Evolutionary conservation across 2,888 invertebrate genomes (phyloP), one percentile per base, ranked within the genome.

Genomic region (Latheticus oryzae): DNA sequence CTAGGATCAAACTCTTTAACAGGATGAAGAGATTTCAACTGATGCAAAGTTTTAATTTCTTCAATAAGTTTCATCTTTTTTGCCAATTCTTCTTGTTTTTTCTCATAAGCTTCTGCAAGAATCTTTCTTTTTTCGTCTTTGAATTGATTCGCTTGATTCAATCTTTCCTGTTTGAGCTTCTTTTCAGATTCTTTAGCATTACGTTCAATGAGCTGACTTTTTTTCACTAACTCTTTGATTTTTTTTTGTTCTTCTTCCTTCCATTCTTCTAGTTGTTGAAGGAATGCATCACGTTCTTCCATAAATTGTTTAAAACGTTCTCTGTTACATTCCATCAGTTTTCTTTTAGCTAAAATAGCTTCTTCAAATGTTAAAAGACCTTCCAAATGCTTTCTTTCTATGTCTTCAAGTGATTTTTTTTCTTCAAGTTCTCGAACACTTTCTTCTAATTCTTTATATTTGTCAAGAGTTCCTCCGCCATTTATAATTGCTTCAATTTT

Each of bases 361-460:
- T 86, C 84, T 76, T 86, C 85, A 40, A 82, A 78, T 5, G 84
- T 82, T 50, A 86, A 76, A 65, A 83, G 79, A 1, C 85, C 85
- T 67, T 81, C 73, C 26, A 86, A 71, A 74, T 85, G 85, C 72
- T 85, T 85, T 63, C 75, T 80, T 77, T 85, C 83, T 58, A 85
- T 83, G 30, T 82, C 80, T 51, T 81, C 75, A 17, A 84, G 61
- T 40, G 82, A 73, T 67, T 82, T 78, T 67, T 79, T 79, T 71
- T 83, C 81, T 38, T 72, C 77, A 65, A 80, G 77, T 69, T 80
- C 75, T 32, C 82, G 79, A 40, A 81, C 76, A 54, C 79, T 76
- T 50, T 80, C 77, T 65, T 81, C 78, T 15, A 85, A 58, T 62
- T 78, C 76, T 59, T 80, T 78, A 24, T 81, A 71, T 67, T 77